These are phyloP conservation scores for Glaucopsyche alexis DNA, from an alignment of 2,888 invertebrate genomes.

Conservation along the genomic window DNA sequence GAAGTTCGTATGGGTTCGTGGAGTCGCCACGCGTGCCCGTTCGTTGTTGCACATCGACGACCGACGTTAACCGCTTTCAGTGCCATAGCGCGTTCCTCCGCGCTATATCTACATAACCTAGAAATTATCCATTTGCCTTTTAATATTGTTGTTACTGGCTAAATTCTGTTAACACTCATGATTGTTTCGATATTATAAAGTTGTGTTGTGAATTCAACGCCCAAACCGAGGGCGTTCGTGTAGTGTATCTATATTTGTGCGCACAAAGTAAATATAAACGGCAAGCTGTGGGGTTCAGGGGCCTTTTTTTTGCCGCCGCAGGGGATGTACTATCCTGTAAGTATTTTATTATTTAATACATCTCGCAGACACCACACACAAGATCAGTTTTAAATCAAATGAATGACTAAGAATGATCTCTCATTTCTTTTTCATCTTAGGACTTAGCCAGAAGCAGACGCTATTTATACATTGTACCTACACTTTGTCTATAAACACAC, in stretches of 20 bases:
- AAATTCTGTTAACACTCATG: conserved; percentile 70
- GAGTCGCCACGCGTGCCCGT: conserved; percentile 61
- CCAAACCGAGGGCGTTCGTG: conserved; percentile 68
- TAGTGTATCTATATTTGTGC: conserved; percentile 78
- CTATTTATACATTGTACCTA: conserved; percentile 25
- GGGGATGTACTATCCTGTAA: conserved; percentile 98
- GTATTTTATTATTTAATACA: conserved; percentile 62
- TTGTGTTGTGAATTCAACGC: conserved; percentile 74
- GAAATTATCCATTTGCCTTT: conserved; percentile 59
- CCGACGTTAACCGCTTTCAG: conserved; percentile 77
- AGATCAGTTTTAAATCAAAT: background rate
- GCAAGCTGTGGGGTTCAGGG: conserved; percentile 98
- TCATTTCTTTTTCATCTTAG: conserved; percentile 23
- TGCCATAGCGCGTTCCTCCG: conserved; percentile 76
- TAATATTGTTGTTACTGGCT: conserved; percentile 47
- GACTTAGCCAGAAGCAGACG: conserved; percentile 25
- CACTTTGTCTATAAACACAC: conserved; percentile 25
- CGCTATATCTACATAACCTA: conserved; percentile 76
- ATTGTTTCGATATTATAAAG: conserved; percentile 72
- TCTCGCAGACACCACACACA: conserved; percentile 7
- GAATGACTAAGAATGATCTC: background rate
- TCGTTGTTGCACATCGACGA: conserved; percentile 77
- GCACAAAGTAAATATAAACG: conserved; percentile 84
- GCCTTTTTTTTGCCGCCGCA: conserved; percentile 97
- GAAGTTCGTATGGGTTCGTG: conserved; percentile 48